Percentiles rank a stretch among this genome's conserved stretches.
Conservation (phyloP, 2,888 invertebrate genomes). For the Mantis religiosa region DNA sequence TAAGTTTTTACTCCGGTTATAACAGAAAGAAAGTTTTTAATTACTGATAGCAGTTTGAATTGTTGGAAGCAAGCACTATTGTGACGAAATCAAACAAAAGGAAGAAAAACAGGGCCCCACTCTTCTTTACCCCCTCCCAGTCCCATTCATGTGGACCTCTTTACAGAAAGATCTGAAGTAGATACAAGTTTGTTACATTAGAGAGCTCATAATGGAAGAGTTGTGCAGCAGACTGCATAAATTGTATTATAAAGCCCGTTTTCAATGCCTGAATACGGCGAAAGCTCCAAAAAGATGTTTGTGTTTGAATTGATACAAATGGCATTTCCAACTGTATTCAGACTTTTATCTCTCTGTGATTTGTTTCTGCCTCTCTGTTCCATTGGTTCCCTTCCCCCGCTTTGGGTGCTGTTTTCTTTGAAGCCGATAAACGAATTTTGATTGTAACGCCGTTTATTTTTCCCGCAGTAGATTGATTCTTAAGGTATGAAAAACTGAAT, state of each 20-base stretch:
- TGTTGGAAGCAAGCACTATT: neutral
- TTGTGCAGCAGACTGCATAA: neutral
- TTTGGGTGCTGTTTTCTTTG: neutral
- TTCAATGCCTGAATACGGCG: neutral
- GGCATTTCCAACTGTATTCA: neutral
- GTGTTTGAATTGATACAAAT: neutral
- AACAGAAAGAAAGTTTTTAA: slow-evolving; percentile 8
- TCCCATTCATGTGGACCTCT: neutral
- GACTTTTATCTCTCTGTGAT: neutral
- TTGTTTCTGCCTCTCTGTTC: neutral
- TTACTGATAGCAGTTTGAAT: slow-evolving; percentile 2
- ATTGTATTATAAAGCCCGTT: neutral
- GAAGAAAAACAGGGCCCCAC: neutral
- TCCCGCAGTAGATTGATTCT: neutral
- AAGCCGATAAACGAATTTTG: neutral
- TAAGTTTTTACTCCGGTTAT: slow-evolving; percentile 5
- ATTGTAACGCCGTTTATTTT: neutral
- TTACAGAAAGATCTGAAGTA: slow-evolving; percentile 1
- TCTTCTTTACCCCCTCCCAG: neutral
- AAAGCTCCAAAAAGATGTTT: neutral
- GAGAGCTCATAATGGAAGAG: neutral
- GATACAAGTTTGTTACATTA: neutral
- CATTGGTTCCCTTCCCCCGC: neutral
- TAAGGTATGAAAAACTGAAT: neutral
- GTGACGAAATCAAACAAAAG: slow-evolving; percentile 6